A percentile compares a stretch with the other conserved stretches of the same genome.
phyloP scores from a whole-genome alignment of 2,113 vertebrate genomes.

The Laticauda laticaudata region DNA sequence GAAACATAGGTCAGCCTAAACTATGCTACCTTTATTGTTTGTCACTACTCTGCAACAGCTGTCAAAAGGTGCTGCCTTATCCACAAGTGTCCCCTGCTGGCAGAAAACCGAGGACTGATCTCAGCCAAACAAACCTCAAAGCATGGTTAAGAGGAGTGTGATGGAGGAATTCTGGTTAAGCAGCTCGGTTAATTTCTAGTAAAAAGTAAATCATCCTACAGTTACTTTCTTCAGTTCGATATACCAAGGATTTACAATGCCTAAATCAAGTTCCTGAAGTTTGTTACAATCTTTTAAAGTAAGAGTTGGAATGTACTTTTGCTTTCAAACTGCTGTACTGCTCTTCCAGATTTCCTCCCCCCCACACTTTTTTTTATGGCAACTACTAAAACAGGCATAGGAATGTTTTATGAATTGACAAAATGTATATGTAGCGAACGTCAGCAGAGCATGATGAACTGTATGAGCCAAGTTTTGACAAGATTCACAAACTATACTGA shows the following conservation, averaged over 20 bases:
- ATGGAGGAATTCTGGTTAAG: neutral
- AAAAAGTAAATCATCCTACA: neutral
- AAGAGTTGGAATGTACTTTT: too few species aligned
- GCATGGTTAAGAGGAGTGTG: neutral
- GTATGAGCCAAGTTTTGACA: neutral
- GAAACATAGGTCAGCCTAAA: neutral
- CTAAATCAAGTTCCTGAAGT: neutral
- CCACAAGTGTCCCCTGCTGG: neutral
- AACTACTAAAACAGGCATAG: too few species aligned
- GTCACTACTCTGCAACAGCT: neutral
- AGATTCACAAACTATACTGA: neutral
- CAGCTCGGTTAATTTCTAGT: neutral
- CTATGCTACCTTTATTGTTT: neutral
- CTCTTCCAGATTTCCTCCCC: too few species aligned
- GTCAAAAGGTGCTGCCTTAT: neutral
- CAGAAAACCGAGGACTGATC: neutral
- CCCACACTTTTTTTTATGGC: too few species aligned
- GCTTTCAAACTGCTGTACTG: too few species aligned
- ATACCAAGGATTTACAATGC: neutral
- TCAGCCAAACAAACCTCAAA: neutral
- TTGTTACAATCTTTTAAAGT: neutral
- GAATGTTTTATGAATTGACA: too few species aligned
- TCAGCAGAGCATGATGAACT: neutral
- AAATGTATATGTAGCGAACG: neutral
- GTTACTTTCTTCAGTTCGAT: neutral